These are phyloP conservation scores for Drosophila athabasca DNA, from an alignment of 1,140 invertebrate genomes.

Conservation along the genomic window DNA sequence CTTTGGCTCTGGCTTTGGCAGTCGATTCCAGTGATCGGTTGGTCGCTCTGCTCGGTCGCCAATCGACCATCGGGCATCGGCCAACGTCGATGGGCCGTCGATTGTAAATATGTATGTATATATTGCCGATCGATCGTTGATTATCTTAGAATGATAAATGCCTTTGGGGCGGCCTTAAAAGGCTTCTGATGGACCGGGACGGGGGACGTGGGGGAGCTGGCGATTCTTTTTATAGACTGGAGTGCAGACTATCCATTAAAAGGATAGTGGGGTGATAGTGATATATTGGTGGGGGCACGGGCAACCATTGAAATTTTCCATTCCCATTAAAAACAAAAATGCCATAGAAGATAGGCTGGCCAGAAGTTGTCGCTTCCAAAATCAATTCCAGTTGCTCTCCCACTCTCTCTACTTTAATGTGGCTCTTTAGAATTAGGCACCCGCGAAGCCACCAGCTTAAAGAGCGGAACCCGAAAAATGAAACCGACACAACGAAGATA, in stretches of 20 bases:
- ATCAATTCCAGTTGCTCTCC: neutral
- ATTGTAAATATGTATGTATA: no score
- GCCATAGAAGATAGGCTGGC: neutral
- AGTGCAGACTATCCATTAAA: neutral
- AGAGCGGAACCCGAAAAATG: neutral
- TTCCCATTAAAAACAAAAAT: neutral
- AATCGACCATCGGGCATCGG: no score
- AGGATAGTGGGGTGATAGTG: constrained; percentile 9
- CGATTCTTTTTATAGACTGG: constrained; percentile 52
- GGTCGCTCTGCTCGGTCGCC: neutral
- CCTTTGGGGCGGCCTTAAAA: constrained; percentile 11
- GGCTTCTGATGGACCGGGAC: neutral
- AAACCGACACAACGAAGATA: constrained; percentile 1
- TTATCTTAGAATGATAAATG: constrained; percentile 61
- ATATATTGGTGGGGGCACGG: neutral
- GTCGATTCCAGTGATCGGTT: constrained; percentile 4
- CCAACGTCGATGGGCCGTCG: no score
- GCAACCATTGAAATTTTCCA: constrained; percentile 34
- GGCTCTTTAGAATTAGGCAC: constrained; percentile 2
- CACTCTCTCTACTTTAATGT: no score
- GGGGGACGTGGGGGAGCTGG: neutral
- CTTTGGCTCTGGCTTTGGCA: neutral
- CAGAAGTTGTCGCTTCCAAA: constrained; percentile 23
- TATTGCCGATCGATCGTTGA: constrained; percentile 36
- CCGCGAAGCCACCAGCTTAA: neutral